These are phyloP conservation scores for Benitochromis conjunctus DNA, from an alignment of 2,113 vertebrate species.

Conservation along the genomic window DNA sequence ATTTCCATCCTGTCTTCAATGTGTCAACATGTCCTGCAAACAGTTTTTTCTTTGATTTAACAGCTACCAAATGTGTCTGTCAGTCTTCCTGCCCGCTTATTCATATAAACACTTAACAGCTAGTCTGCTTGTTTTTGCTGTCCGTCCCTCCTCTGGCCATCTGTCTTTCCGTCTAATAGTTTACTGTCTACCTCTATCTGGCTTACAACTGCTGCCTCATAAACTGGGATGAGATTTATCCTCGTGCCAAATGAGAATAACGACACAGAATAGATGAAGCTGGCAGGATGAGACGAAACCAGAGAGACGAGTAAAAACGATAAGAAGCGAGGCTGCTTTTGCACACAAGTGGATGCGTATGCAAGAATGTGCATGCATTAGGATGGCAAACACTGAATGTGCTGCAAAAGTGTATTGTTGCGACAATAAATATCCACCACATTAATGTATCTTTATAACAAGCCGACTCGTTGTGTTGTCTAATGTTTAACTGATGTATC, in stretches of 20 bases:
- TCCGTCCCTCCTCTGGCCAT: conserved; percentile 15
- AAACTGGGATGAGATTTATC: conserved; percentile 47
- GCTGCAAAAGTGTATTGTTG: neutral
- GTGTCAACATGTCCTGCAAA: neutral
- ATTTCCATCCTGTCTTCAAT: neutral
- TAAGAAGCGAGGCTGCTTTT: neutral
- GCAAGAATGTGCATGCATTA: neutral
- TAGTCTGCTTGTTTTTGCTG: conserved; percentile 12
- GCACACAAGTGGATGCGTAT: neutral
- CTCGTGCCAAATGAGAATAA: conserved; percentile 34
- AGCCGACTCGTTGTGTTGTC: neutral
- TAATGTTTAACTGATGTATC: neutral
- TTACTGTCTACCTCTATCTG: conserved; percentile 9
- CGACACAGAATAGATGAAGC: conserved; percentile 3
- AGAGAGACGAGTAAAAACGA: neutral
- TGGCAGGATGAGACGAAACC: neutral
- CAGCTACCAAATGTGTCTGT: neutral
- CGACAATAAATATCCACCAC: conserved; percentile 18
- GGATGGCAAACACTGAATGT: neutral
- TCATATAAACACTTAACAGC: neutral
- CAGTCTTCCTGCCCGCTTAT: neutral
- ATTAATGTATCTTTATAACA: neutral
- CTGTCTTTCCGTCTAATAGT: conserved; percentile 26
- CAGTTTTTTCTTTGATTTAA: neutral
- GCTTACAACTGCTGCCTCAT: conserved; percentile 37